Base-by-base conservation (phyloP, 2,797 vertebrate species). In the Sphenopsis melanotis region DNA sequence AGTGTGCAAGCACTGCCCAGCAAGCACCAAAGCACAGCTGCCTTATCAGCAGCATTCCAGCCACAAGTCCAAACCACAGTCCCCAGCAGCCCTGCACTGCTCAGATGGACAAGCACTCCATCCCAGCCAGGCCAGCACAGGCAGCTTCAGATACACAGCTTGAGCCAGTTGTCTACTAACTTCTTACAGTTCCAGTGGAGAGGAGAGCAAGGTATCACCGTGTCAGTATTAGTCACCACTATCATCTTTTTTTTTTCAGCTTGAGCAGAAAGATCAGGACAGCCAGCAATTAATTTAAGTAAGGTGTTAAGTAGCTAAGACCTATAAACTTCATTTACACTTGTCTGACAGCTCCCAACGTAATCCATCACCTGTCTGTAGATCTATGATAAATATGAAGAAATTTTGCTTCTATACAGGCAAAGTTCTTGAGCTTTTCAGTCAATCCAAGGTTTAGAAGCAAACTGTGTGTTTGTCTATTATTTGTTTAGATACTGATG, bases 51-150 rank as follows among this genome's bases (percentile, higher is more conserved):
- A 34, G 9, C 16, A 2, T 18, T 36, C 29, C 15, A 79, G 81
- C 26, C 44, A 3, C 3, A 34, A 57, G 63, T 11, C 32, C 53
- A 30, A 71, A n/a, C 24, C 30, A 30, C 64, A 70, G 64, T 24
- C 9, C 37, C 14, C 15, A 36, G 71, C 68, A 60, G 10, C 23
- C 3, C 4, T 3, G 2, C 2, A 0, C 30, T 41, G 39, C 64
- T 23, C 1, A 1, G 11, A 27, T 5, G 9, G 39, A 46, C 30
- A 12, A 0, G 2, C 42, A 6, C 37, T n/a, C 49, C 56, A 12
- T 3, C 50, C 60, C 70, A n/a, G 26, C 36, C 69, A 56, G 32
- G 21, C 21, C 37, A 52, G 21, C 3, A 56, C 16, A 69, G 41
- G 37, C 15, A 59, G 4, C 30, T 30, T 24, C 34, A 57, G 22